phyloP scores from a whole-genome alignment of 2,113 vertebrate genomes.

The Ploceus nigricollis region DNA sequence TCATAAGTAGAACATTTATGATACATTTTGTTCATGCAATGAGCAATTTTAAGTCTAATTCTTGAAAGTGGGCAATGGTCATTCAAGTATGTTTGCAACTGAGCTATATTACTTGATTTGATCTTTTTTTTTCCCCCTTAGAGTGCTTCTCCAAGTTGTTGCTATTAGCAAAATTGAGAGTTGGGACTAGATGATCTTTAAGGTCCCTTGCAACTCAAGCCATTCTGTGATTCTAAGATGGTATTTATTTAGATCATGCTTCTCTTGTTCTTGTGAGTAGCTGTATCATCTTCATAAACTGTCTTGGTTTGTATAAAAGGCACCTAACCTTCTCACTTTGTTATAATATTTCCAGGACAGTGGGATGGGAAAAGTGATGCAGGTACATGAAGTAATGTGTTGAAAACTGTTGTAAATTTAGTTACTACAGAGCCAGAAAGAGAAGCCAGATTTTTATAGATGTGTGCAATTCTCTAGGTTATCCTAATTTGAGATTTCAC shows the following conservation, averaged over 20 bases:
- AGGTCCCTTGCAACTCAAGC: neutral
- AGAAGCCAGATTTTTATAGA: neutral
- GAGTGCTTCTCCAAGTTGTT: neutral
- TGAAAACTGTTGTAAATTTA: neutral
- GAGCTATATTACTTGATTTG: neutral
- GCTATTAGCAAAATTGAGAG: neutral
- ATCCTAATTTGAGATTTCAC: neutral
- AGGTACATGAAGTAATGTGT: neutral
- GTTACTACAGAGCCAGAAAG: neutral
- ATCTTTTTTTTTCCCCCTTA: neutral
- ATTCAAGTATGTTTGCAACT: neutral
- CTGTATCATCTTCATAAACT: neutral
- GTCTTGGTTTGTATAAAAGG: neutral
- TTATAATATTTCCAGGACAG: neutral
- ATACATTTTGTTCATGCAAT: neutral
- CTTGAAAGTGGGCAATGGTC: neutral
- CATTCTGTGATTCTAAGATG: neutral
- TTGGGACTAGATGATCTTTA: neutral
- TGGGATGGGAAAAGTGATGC: neutral
- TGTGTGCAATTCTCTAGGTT: neutral
- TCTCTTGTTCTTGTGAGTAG: neutral
- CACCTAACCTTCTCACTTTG: neutral
- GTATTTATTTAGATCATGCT: neutral
- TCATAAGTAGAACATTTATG: neutral
- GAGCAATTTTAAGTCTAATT: neutral